Base-by-base conservation (phyloP, 2,797 vertebrate species). In the Fundulus diaphanus region DNA sequence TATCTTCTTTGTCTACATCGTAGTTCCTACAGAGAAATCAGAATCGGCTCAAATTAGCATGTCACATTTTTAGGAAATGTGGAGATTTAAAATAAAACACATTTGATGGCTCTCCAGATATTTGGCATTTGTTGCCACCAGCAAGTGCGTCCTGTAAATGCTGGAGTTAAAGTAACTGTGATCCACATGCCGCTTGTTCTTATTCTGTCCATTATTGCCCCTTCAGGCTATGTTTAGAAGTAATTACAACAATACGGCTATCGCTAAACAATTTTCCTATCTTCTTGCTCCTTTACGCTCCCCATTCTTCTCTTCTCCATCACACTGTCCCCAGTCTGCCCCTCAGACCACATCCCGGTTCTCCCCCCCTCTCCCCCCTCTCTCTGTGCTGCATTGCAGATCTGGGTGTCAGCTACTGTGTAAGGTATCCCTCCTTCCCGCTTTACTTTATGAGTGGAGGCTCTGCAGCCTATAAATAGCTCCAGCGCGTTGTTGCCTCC, bases 371-470 rank as follows among this genome's bases (percentile, higher is more conserved):
- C 52, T 54, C 68, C 22, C 79, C 72, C 78, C 79, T 73, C 79
- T 78, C 86, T 75, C 86, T 24, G 16, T 94, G 89, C 92, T 94
- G 94, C 94, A 94, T 93, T 94, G 94, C 94, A 94, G 94, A 90
- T 93, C 89, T 93, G 89, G 87, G 90, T 90, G 88, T 88, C 42
- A 80, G 91, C 77, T 77, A 65, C 88, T 87, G 85, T 88, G 89
- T 81, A 87, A 93, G 88, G 89, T 90, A 88, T 92, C 90, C 90
- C 87, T 89, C 75, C 82, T 88, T 90, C 84, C 77, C 48, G 37
- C 77, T 89, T 85, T 84, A 86, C 88, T 91, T 88, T 81, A 90
- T 85, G 90, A 91, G 89, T 81, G 88, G 90, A 92, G 81, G 82
- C 85, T 89, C 76, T 24, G 77, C 37, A 16, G 84, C 83, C 92